Percentiles rank a stretch among this genome's conserved stretches.
phyloP scores from a whole-genome alignment of 1,140 invertebrate genomes.

The Drosophila santomea region DNA sequence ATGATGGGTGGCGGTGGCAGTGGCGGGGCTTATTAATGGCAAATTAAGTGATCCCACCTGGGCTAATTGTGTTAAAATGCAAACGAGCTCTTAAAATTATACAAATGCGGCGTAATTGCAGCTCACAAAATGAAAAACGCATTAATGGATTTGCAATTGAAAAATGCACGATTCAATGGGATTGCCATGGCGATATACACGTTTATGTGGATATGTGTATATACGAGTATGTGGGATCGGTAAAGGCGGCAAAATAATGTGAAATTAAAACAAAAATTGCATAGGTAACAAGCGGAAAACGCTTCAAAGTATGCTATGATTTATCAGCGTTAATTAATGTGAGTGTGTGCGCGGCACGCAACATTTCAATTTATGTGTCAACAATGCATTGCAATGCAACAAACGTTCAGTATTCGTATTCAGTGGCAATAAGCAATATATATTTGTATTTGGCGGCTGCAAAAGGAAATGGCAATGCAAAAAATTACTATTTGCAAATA shows the following conservation, averaged over 20 bases:
- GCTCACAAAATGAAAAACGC: slow-evolving; percentile 67
- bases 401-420: slow-evolving; percentile 14
- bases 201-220: background rate
- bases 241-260: slow-evolving; percentile 59
- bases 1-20: no score
- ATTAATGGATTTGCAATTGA: slow-evolving; percentile 69
- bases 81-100: slow-evolving; percentile 64
- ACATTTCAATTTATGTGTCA: slow-evolving; percentile 80
- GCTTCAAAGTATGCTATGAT: slow-evolving; percentile 75
- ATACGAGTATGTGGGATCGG: background rate
- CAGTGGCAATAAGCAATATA: slow-evolving; percentile 63
- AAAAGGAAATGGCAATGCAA: slow-evolving; percentile 54
- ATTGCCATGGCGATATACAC: slow-evolving; percentile 22
- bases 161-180: slow-evolving; percentile 27
- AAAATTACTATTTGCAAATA: slow-evolving; percentile 68
- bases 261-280: slow-evolving; percentile 74
- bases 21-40: slow-evolving; percentile 64
- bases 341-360: slow-evolving; percentile 29
- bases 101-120: slow-evolving; percentile 67
- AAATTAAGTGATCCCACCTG: slow-evolving; percentile 58
- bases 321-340: slow-evolving; percentile 69
- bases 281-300: slow-evolving; percentile 78
- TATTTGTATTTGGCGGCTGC: slow-evolving; percentile 42
- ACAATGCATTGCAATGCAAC: slow-evolving; percentile 51
- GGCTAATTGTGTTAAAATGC: slow-evolving; percentile 70